phyloP scores from a whole-genome alignment of 2,888 invertebrate species.

The Andrena minutula region DNA sequence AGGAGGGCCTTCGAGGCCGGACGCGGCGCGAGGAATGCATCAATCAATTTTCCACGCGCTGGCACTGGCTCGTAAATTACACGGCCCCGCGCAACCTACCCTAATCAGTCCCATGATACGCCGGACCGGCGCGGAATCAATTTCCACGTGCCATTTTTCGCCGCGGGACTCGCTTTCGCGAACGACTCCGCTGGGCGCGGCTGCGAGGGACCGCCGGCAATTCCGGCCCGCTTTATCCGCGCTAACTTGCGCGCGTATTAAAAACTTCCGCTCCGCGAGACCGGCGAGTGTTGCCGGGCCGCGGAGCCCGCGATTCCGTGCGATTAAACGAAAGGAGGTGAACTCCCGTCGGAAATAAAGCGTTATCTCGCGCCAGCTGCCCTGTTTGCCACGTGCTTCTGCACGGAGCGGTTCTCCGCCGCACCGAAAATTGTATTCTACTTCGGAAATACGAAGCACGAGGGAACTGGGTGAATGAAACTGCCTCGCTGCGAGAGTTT shows the following conservation, averaged over 20 bases:
- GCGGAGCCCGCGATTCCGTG: slow-evolving; percentile 1
- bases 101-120: slow-evolving; percentile 43
- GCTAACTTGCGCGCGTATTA: slow-evolving; percentile 17
- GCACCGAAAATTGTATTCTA: background rate
- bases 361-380: slow-evolving; percentile 34
- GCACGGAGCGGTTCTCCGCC: background rate
- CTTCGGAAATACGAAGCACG: background rate
- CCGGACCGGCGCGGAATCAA: slow-evolving; percentile 23
- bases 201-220: slow-evolving; percentile 3
- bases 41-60: slow-evolving; percentile 38
- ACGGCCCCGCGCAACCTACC: slow-evolving; percentile 29
- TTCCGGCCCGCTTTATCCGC: slow-evolving; percentile 19
- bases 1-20: background rate
- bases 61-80: slow-evolving; percentile 38
- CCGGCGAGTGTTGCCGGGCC: background rate
- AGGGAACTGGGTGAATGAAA: background rate
- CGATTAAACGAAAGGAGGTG: slow-evolving; percentile 5
- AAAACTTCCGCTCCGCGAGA: slow-evolving; percentile 23
- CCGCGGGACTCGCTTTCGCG: background rate
- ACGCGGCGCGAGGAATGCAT: slow-evolving; percentile 12
- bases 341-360: slow-evolving; percentile 25
- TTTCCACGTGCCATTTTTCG: slow-evolving; percentile 7
- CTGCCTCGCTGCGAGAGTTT: too few species aligned
- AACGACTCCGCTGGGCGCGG: background rate
- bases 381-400: slow-evolving; percentile 17